These are phyloP conservation scores for Heteropelma amictum DNA, from an alignment of 2,888 invertebrate species.

Conservation along the genomic window DNA sequence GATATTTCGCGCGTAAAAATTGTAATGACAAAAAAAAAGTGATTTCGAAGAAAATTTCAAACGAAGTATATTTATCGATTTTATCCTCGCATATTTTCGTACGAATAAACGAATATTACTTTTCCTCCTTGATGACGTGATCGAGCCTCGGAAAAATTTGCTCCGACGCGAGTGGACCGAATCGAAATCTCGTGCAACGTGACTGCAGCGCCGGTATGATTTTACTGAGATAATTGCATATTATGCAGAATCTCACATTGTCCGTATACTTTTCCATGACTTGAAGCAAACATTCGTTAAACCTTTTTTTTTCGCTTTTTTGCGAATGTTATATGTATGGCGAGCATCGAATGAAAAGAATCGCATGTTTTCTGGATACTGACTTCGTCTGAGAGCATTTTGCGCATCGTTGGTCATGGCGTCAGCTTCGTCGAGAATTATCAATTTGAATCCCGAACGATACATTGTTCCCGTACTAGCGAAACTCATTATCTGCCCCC, in stretches of 20 bases:
- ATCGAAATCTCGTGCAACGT: slow-evolving; percentile 96
- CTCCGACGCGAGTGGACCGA: slow-evolving; percentile 91
- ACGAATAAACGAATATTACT: slow-evolving; percentile 79
- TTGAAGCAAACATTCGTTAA: slow-evolving; percentile 73
- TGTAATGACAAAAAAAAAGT: too few relatives aligned
- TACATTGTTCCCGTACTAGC: slow-evolving; percentile 98
- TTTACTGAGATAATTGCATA: slow-evolving; percentile 98
- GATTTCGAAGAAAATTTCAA: too few relatives aligned
- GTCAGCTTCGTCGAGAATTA: slow-evolving; percentile 99
- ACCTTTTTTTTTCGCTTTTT: not conserved
- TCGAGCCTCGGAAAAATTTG: slow-evolving; percentile 95
- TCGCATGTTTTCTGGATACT: too few relatives aligned
- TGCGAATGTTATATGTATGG: too few relatives aligned
- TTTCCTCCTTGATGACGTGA: slow-evolving; percentile 89
- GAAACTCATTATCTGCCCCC: slow-evolving; percentile 96
- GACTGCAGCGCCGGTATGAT: slow-evolving; percentile 99
- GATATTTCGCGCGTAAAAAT: too few relatives aligned
- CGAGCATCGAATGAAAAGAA: too few relatives aligned
- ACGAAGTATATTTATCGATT: too few relatives aligned
- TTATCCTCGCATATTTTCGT: not conserved
- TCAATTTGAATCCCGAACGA: slow-evolving; percentile 94
- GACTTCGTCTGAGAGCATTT: slow-evolving; percentile 96
- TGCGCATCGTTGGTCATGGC: slow-evolving; percentile 99
- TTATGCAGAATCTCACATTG: slow-evolving; percentile 98
- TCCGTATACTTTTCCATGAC: slow-evolving; percentile 99